Base-by-base conservation (phyloP, 2,113 vertebrate genomes). In the Hucho hucho region DNA sequence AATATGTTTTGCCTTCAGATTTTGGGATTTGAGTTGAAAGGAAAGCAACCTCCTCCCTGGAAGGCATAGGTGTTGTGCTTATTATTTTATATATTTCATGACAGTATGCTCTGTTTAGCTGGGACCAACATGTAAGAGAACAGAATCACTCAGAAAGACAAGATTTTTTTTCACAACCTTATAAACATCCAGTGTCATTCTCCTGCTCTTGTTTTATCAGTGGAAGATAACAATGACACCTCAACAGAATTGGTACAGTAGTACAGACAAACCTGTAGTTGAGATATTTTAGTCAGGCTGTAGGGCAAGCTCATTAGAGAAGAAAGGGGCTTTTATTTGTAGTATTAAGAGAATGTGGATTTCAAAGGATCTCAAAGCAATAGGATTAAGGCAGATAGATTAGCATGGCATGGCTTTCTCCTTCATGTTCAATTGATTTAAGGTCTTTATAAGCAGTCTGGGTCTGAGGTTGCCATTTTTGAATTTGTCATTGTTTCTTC, bases 381-480 rank as follows among this genome's bases (percentile, higher is more conserved):
- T 87, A 85, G 89, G 88, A 92, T 92, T 91, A 92, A 87, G 72
- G 75, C 89, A 85, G 88, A 90, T 89, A 89, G 89, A 92, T 92
- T 91, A 92, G 91, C 86, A 83, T 89, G 89, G 85, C 85, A 83
- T 85, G 80, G 85, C 78, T 86, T 87, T 91, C 85, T 89, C 83
- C 85, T 89, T 89, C 84, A 80, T 88, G 83, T 90, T 83, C 82
- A 89, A 86, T 91, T 89, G 88, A 91, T 92, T 93, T 91, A 86
- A 90, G 86, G 88, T 85, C 72, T 88, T 83, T 80, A 72, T 82
- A 86, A 79, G 79, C 37, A 87, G 83, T 81, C 79, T 86, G 80
- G 76, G 83, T 85, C 83, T 80, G 78, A 81, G 79, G 64, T 82
- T 86, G 80, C 84, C 37, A 75, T 88, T 88, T 87, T 78, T 87